These are phyloP conservation scores for Amaurobius ferox DNA, from an alignment of 2,888 invertebrate genomes.

Conservation along the genomic window DNA sequence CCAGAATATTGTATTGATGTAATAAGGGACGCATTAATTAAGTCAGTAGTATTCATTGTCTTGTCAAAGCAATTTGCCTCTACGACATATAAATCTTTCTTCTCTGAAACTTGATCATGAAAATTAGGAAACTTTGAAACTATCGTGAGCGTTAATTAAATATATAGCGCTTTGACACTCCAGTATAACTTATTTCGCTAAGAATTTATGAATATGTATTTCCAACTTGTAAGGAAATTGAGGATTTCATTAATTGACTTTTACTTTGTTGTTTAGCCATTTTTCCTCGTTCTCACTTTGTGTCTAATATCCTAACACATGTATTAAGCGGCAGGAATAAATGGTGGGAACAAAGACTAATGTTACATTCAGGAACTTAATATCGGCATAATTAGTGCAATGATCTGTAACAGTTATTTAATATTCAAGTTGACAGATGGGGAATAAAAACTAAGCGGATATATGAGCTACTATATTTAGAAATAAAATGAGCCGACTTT, in stretches of 20 bases:
- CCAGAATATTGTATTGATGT: neutral
- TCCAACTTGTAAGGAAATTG: neutral
- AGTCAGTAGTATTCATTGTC: neutral
- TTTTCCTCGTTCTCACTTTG: neutral
- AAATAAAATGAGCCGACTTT: no score
- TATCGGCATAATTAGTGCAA: no score
- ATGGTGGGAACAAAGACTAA: no score
- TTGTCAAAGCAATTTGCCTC: neutral
- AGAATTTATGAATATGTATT: constrained; percentile 1
- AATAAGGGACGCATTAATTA: neutral
- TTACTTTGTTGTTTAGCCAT: neutral
- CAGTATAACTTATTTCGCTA: neutral
- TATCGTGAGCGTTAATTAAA: neutral
- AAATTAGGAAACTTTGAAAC: neutral
- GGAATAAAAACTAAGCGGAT: no score
- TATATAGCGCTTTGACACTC: constrained; percentile 1
- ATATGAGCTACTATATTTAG: no score
- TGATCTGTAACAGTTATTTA: no score
- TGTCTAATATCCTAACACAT: no score
- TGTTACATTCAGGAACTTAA: no score
- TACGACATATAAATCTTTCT: neutral
- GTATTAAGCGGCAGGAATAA: no score
- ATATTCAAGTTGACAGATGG: no score
- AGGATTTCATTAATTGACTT: neutral
- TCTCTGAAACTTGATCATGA: neutral